A percentile compares a stretch with the other conserved stretches of the same genome.
These are phyloP conservation scores for Rhabditoides inermis DNA, from an alignment of 2,888 invertebrate species.

Conservation along the genomic window DNA sequence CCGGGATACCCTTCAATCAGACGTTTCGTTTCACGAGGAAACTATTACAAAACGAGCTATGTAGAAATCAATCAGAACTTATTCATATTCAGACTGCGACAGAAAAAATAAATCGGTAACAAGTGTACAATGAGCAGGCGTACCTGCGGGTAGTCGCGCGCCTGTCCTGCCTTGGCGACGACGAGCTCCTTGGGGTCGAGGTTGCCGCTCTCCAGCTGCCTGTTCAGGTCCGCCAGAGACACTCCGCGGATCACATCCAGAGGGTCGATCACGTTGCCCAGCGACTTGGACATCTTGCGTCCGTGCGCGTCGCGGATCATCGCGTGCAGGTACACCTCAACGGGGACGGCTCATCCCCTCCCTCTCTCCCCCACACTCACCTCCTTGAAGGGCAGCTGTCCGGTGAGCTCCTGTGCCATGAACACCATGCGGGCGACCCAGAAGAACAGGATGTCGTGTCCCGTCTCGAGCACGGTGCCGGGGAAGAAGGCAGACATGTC, in stretches of 20 bases:
- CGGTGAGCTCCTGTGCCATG: conserved; percentile 80
- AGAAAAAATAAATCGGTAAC: too few species aligned
- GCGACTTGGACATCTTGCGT: conserved; percentile 95
- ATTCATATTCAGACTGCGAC: too few species aligned
- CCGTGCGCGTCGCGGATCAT: conserved; percentile 96
- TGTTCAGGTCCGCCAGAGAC: conserved; percentile 68
- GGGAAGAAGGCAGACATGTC: conserved; percentile 70
- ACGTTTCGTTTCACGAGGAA: background rate
- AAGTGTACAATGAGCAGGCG: too few species aligned
- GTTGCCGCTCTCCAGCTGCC: conserved; percentile 69
- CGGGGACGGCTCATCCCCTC: background rate
- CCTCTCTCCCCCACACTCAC: conserved; percentile 37
- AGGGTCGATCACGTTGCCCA: conserved; percentile 95
- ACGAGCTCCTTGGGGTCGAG: conserved; percentile 75
- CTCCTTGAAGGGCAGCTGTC: conserved; percentile 78
- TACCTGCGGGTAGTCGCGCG: conserved; percentile 48
- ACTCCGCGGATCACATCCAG: conserved; percentile 85
- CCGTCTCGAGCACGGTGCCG: conserved; percentile 71
- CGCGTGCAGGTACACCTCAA: conserved; percentile 80
- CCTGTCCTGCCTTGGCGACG: conserved; percentile 63
- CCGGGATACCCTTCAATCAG: conserved; percentile 51
- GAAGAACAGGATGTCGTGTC: conserved; percentile 93
- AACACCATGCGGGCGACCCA: conserved; percentile 99
- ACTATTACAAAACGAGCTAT: background rate
- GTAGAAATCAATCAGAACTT: too few species aligned